A percentile compares a stretch with the other conserved stretches of the same genome.
phyloP scores from a whole-genome alignment of 1,140 invertebrate species.

The Leptinotarsa lineolata region DNA sequence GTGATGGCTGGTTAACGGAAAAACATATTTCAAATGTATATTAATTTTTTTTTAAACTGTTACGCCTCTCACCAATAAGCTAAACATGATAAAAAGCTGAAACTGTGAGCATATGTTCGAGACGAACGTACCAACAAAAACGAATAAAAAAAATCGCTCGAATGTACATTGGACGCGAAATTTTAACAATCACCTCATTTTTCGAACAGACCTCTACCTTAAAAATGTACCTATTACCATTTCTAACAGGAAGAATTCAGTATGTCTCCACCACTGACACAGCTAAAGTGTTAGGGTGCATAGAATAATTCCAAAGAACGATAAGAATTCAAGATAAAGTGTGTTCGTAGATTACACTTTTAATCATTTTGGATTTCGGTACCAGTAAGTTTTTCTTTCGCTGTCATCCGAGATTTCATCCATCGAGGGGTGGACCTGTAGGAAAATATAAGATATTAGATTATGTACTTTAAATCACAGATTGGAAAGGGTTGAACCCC shows the following conservation, averaged over 20 bases:
- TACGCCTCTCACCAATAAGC: no score
- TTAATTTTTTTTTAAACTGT: no score
- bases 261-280: background rate
- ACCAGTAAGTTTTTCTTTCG: conserved; percentile 35
- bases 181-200: no score
- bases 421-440: conserved; percentile 23
- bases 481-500: conserved; percentile 41
- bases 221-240: no score
- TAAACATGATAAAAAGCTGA: no score
- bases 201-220: no score
- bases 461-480: conserved; percentile 47
- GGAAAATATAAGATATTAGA: conserved; percentile 35
- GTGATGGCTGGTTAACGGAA: no score
- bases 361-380: conserved; percentile 45
- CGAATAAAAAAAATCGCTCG: no score
- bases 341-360: conserved; percentile 47
- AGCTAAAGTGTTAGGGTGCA: conserved; percentile 10
- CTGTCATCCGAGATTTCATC: conserved; percentile 20
- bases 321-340: conserved; percentile 36
- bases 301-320: conserved; percentile 15
- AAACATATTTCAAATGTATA: no score
- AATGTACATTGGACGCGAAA: no score
- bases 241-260: background rate
- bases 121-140: no score
- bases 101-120: no score